Conservation (phyloP, 2,113 vertebrate species). For the Recurvirostra avosetta region DNA sequence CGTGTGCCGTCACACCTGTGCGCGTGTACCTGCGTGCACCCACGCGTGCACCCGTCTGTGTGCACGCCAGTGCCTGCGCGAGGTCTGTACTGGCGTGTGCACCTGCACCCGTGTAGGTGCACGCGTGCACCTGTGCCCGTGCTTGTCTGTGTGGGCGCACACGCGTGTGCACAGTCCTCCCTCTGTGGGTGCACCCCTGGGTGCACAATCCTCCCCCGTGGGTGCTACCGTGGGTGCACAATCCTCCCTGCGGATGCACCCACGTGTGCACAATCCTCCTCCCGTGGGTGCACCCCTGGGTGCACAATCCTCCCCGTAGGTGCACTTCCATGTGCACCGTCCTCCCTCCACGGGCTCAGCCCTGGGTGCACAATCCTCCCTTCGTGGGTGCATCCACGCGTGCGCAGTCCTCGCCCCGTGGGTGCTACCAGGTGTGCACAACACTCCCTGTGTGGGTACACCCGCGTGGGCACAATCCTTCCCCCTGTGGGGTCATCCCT, state of each 20-base stretch:
- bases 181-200: no score
- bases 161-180: no score
- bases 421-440: no score
- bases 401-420: background rate
- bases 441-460: no score
- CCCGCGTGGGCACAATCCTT: no score
- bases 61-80: rapidly evolving
- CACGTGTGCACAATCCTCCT: no score
- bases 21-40: background rate
- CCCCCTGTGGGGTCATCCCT: no score
- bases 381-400: background rate
- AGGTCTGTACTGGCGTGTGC: background rate
- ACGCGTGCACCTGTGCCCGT: background rate
- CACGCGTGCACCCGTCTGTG: rapidly evolving
- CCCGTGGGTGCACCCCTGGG: no score
- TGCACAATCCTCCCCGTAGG: background rate
- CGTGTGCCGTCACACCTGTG: background rate
- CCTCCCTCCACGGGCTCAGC: background rate
- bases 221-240: background rate
- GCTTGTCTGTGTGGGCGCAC: no score
- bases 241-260: background rate
- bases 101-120: background rate
- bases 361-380: background rate
- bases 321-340: background rate
- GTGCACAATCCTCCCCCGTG: background rate